These are phyloP conservation scores for Poecilobothrus nobilitatus DNA, from an alignment of 2,888 invertebrate species.

Conservation along the genomic window DNA sequence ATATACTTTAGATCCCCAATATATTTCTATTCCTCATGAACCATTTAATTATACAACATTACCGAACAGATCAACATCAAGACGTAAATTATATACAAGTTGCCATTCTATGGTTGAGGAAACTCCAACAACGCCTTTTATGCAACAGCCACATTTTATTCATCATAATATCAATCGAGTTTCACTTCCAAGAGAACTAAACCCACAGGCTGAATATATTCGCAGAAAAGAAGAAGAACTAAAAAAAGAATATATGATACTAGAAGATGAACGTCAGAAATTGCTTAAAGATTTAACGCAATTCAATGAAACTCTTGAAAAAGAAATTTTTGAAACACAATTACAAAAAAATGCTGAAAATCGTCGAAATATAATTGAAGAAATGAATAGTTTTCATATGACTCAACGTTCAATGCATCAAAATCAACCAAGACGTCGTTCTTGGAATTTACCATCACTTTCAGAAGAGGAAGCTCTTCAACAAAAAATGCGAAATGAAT, in stretches of 20 bases:
- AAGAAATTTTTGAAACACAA: slow-evolving; percentile 40
- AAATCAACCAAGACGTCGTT: slow-evolving; percentile 21
- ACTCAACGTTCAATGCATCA: background rate
- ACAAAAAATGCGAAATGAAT: slow-evolving; percentile 77
- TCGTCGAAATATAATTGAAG: slow-evolving; percentile 42
- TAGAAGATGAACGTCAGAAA: background rate
- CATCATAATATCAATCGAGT: slow-evolving; percentile 37
- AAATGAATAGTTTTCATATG: slow-evolving; percentile 32
- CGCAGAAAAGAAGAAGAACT: slow-evolving; percentile 59
- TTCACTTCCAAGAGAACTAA: slow-evolving; percentile 54
- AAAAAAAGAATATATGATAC: slow-evolving; percentile 25
- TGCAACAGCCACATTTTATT: slow-evolving; percentile 18
- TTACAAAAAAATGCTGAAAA: slow-evolving; percentile 55
- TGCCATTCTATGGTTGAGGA: slow-evolving; percentile 35
- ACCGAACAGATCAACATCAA: slow-evolving; percentile 28
- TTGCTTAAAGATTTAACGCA: slow-evolving; percentile 1
- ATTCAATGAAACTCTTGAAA: slow-evolving; percentile 39
- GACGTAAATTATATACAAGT: slow-evolving; percentile 33
- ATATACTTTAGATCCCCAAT: slow-evolving; percentile 24
- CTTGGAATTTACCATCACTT: slow-evolving; percentile 44
- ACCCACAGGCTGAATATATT: slow-evolving; percentile 42
- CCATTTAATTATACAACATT: slow-evolving; percentile 37
- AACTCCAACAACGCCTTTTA: slow-evolving; percentile 24
- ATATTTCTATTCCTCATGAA: slow-evolving; percentile 30
- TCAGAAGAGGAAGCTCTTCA: slow-evolving; percentile 66